These are phyloP conservation scores for Calephelis virginiensis DNA, from an alignment of 1,140 invertebrate species.

Conservation along the genomic window DNA sequence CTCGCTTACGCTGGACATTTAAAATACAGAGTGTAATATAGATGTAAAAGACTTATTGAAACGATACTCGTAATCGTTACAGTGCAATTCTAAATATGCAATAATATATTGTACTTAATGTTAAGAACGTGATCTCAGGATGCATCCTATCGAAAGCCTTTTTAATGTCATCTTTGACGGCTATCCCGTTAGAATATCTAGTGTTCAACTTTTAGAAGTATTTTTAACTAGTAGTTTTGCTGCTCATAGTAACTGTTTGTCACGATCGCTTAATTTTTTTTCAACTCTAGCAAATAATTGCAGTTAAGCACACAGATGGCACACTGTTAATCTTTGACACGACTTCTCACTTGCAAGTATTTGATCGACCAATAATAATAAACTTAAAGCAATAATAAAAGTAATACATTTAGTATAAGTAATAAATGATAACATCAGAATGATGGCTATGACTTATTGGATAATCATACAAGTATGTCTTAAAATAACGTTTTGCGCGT, in stretches of 20 bases:
- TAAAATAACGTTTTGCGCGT: constrained; percentile 51
- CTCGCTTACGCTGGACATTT: constrained; percentile 49
- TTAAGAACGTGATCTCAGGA: constrained; percentile 76
- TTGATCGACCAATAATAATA: constrained; percentile 67
- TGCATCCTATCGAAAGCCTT: constrained; percentile 71
- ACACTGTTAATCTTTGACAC: constrained; percentile 68
- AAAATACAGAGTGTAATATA: constrained; percentile 50
- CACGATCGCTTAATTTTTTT: constrained; percentile 59
- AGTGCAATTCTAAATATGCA: constrained; percentile 75
- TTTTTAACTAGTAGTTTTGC: constrained; percentile 68
- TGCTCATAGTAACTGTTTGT: constrained; percentile 66
- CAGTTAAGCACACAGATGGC: constrained; percentile 64
- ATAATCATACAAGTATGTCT: constrained; percentile 17
- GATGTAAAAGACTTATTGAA: constrained; percentile 61
- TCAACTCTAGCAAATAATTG: constrained; percentile 64
- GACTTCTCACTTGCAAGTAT: constrained; percentile 63
- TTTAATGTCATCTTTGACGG: constrained; percentile 58
- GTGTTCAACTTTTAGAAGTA: constrained; percentile 72
- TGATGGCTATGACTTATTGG: constrained; percentile 2
- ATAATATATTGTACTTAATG: constrained; percentile 75
- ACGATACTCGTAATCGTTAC: constrained; percentile 59
- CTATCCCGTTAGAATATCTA: constrained; percentile 66
- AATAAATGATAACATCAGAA: constrained; percentile 28
- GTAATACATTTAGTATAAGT: constrained; percentile 51
- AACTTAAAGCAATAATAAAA: constrained; percentile 66